Evolutionary conservation across 2,113 vertebrate genomes (phyloP), one percentile per base, ranked within the genome.

Genomic region (Myotis davidii): DNA sequence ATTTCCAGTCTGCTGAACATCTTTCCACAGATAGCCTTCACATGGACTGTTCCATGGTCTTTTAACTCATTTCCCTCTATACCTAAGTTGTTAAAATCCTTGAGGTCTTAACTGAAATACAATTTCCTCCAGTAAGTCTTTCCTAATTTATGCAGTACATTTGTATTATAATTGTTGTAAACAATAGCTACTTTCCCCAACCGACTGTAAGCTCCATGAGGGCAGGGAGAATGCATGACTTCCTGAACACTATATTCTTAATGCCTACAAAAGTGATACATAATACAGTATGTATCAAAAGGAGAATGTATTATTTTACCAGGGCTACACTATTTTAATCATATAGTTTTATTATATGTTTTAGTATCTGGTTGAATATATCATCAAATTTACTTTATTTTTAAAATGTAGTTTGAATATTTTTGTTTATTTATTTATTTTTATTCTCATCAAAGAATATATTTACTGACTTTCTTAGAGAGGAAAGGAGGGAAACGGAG

Each of bases 361-460:
- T 72, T 65, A 90, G 32, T 59, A 78, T 48, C 2, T 77, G 70
- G 20, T 34, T 59, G n/a, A 17, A 14, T 64, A 88, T 27, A 39
- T 90, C 21, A 72, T 25, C 20, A 78, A 21, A 79, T 56, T 69
- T 76, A 92, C 59, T 88, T 90, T 85, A 34, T 39, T 96, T 96
- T 86, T 54, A 23, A 90, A 87, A 76, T 61, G 2, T 74, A 85
- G 27, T 85, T 93, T 90, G 65, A 79, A 1, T 56, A 74, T 50
- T 20, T 54, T 85, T 79, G 50, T 16, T 52, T 9, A 34, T 92
- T 88, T 87, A 34, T 87, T 64, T 77, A 61, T 27, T 61, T 61
- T 61, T 61, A 61, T 25, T 25, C 25, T 61, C 59, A 61, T 27
- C 11, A 25, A 61, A 27, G 59, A 61, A 61, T 61, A 61, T 61